Evolutionary conservation across 2,797 vertebrate species (phyloP), one percentile per base, ranked within the genome.

Genomic region (Ctenochaetus hawaiiensis): DNA sequence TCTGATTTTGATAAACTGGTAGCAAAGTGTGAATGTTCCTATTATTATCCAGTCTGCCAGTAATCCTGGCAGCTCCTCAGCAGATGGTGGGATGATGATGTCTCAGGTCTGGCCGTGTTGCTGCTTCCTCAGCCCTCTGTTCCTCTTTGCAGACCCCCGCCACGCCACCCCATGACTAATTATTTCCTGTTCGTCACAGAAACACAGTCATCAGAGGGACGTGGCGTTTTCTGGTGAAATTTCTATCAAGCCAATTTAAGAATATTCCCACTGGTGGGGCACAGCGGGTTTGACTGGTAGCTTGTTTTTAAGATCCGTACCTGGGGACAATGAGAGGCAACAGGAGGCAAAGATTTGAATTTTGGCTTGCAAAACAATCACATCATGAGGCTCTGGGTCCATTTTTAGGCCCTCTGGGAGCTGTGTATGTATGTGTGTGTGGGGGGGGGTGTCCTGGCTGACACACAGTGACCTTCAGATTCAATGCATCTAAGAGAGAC

Each of bases 131-230:
- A 20, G 80, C 82, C 86, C 88, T 87, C 80, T 78, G 72, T 30
- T 84, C 79, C 82, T 92, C 78, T 82, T 69, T 48, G 62, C 82
- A 83, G 86, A 90, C 88, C 89, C 90, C 90, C 45, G 61, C 86
- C 43, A 83, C 0, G 71, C 80, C 64, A 39, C 62, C 61, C 80
- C 68, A 60, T 94, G 93, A 94, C 92, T 94, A 94, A 94, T 93
- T 83, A 89, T 92, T 93, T 94, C 92, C 92, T 89, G 81, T 80
- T 93, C 57, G 75, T 89, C 89, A 91, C 70, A 85, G 88, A 92
- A 90, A 84, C 87, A 85, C 69, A 90, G 91, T 81, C 82, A 87
- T 93, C 84, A 91, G 67, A 84, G 77, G 67, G 75, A 74, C 30
- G 52, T 86, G 84, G 58, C 43, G 39, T 70, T 80, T 82, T 87